These are phyloP conservation scores for Anas georgica DNA, from an alignment of 2,797 vertebrate genomes.

Conservation along the genomic window DNA sequence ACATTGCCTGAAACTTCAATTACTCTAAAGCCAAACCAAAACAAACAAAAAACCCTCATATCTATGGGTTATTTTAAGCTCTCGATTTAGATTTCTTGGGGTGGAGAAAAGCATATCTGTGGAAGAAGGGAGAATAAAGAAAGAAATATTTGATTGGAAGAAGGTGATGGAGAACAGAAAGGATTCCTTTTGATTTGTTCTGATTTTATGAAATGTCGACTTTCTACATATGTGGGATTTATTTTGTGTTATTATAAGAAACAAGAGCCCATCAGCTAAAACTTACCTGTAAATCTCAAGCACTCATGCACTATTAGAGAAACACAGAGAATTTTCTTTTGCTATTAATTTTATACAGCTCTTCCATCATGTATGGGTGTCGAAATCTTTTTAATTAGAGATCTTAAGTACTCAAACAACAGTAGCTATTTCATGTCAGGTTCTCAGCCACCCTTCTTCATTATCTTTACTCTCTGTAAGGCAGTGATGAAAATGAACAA, in stretches of 20 bases:
- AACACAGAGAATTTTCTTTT: neutral
- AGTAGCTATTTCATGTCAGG: neutral
- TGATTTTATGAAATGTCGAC: neutral
- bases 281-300: neutral
- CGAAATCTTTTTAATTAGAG: neutral
- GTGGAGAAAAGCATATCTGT: neutral
- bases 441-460: neutral
- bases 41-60: neutral
- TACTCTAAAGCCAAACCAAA: neutral
- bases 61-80: neutral
- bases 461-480: neutral
- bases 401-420: neutral
- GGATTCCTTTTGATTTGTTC: neutral
- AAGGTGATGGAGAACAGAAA: neutral
- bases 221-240: neutral
- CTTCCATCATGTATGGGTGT: neutral
- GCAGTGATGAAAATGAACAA: neutral
- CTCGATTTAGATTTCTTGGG: neutral
- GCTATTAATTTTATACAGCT: neutral
- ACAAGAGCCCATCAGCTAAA: neutral
- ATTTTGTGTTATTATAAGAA: neutral
- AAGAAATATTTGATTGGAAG: neutral
- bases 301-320: neutral
- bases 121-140: neutral
- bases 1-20: slow-evolving; percentile 3